A percentile compares a stretch with the other conserved stretches of the same genome.
These are phyloP conservation scores for Lynx canadensis DNA, from an alignment of 2,113 vertebrate genomes.

Conservation along the genomic window DNA sequence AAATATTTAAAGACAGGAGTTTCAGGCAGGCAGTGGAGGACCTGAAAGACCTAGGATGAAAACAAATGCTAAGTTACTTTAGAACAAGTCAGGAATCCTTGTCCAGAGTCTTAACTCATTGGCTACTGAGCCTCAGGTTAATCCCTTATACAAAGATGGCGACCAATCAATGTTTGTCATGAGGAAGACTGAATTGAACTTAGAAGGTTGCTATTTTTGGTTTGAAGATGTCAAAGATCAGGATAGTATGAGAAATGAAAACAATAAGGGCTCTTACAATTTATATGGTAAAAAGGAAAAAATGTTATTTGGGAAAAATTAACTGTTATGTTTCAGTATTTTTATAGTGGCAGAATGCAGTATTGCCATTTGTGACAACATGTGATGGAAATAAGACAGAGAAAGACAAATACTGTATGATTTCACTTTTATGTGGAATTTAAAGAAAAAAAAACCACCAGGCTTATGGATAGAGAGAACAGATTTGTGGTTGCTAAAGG, in stretches of 20 bases:
- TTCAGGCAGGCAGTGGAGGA: not conserved
- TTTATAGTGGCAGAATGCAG: not conserved
- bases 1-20: not conserved
- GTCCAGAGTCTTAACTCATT: not conserved
- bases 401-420: not conserved
- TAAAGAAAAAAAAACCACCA: not conserved
- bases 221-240: not conserved
- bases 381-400: not conserved
- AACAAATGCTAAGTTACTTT: not conserved
- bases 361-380: not conserved
- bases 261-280: not conserved
- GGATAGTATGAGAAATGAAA: not conserved
- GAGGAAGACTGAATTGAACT: not conserved
- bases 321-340: not conserved
- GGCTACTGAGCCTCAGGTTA: not conserved
- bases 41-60: not conserved
- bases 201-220: not conserved
- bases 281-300: not conserved
- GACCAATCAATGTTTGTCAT: not conserved
- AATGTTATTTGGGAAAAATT: not conserved
- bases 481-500: not conserved
- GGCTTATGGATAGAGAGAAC: not conserved
- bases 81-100: not conserved
- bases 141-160: not conserved
- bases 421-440: not conserved